Percentiles rank a stretch among this genome's conserved stretches.
phyloP scores from a whole-genome alignment of 1,140 invertebrate species.

The Melitaea cinxia region DNA sequence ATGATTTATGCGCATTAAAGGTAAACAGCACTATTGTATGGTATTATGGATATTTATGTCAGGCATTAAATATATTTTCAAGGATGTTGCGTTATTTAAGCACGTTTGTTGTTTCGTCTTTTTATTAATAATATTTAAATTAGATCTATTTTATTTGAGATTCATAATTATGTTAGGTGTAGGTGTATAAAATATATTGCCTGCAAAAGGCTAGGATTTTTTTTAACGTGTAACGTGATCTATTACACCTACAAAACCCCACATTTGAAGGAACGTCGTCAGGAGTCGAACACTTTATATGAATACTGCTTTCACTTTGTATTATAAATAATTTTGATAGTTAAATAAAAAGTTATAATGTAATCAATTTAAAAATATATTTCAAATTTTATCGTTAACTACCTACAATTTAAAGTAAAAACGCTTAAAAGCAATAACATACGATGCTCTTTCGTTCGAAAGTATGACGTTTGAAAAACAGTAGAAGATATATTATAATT shows the following conservation, averaged over 20 bases:
- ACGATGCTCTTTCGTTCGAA: slow-evolving; percentile 16
- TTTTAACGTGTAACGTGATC: no score
- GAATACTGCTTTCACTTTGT: slow-evolving; percentile 5
- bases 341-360: slow-evolving; percentile 7
- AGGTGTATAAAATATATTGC: no score
- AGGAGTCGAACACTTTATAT: not conserved
- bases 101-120: no score
- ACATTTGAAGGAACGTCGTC: no score
- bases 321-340: not conserved
- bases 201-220: no score
- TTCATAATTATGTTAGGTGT: no score
- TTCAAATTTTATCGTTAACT: slow-evolving; percentile 3
- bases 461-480: slow-evolving; percentile 23
- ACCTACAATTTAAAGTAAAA: slow-evolving; percentile 12
- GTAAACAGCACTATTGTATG: slow-evolving; percentile 21
- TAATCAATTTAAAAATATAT: slow-evolving; percentile 14
- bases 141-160: no score
- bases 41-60: no score
- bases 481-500: slow-evolving; percentile 41
- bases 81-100: no score
- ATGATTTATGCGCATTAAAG: slow-evolving; percentile 30
- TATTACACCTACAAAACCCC: no score
- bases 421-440: slow-evolving; percentile 23
- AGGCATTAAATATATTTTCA: not conserved
- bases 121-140: no score